phyloP scores from a whole-genome alignment of 2,797 vertebrate genomes.

The Chiroxiphia lanceolata region DNA sequence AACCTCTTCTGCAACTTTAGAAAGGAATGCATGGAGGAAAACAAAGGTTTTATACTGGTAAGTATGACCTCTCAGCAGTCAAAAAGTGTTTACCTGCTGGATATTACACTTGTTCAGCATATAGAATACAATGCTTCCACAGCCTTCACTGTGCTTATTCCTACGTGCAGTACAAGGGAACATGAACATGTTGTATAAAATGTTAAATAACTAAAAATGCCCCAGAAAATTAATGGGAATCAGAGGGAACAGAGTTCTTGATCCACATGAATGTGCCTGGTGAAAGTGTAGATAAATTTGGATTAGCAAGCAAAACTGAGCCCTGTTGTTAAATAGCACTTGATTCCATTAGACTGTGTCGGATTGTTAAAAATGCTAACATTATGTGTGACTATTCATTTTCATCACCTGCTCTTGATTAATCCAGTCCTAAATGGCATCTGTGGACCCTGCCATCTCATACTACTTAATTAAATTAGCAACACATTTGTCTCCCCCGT shows the following conservation, averaged over 20 bases:
- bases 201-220: constrained; percentile 44
- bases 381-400: constrained; percentile 81
- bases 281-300: constrained; percentile 61
- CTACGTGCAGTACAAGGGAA: not conserved
- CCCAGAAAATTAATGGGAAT: constrained; percentile 44
- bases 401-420: constrained; percentile 81
- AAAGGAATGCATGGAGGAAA: not conserved
- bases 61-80: not conserved
- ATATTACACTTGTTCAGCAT: not conserved
- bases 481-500: constrained; percentile 81
- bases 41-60: not conserved
- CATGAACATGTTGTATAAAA: not conserved
- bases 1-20: not conserved
- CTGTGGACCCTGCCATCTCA: constrained; percentile 78
- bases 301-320: constrained; percentile 71
- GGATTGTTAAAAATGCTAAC: constrained; percentile 77
- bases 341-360: constrained; percentile 77
- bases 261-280: constrained; percentile 42
- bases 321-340: constrained; percentile 71
- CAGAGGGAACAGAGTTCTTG: constrained; percentile 13
- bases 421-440: constrained; percentile 78
- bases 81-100: not conserved
- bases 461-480: constrained; percentile 87
- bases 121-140: not conserved
- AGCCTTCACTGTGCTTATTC: not conserved